Evolutionary conservation across 2,888 invertebrate genomes (phyloP).

Genomic region (Drosophila parthenogenetica): DNA sequence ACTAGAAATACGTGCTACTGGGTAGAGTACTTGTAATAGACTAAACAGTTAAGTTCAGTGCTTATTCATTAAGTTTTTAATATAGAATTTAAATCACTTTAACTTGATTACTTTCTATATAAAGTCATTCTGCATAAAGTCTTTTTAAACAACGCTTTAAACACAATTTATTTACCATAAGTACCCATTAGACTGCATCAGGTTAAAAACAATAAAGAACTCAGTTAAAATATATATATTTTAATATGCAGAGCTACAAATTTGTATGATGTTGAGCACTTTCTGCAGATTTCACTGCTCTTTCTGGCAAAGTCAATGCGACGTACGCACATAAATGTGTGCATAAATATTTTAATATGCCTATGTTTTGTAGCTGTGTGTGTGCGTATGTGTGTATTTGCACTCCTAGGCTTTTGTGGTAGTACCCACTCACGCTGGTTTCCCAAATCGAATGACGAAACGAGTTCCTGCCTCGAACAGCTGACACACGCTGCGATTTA

Average conservation of each 20-base stretch:
- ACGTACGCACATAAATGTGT: slow-evolving; percentile 21
- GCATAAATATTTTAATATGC: slow-evolving; percentile 52
- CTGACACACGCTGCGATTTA: slow-evolving; percentile 59
- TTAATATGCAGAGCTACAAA: slow-evolving; percentile 12
- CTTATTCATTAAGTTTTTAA: too few species aligned
- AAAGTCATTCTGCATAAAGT: background rate
- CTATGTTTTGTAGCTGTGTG: slow-evolving; percentile 10
- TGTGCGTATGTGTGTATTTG: background rate
- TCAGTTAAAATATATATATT: background rate
- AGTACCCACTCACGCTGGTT: background rate
- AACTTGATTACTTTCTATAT: background rate
- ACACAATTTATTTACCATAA: background rate
- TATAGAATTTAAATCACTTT: background rate
- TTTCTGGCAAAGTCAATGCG: slow-evolving; percentile 18
- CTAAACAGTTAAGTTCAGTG: too few species aligned
- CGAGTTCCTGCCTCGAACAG: slow-evolving; percentile 35
- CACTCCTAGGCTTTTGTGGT: slow-evolving; percentile 15
- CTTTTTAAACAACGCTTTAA: background rate
- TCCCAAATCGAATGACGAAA: slow-evolving; percentile 36
- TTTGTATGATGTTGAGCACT: slow-evolving; percentile 7
- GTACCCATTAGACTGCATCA: too few species aligned
- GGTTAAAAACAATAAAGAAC: background rate
- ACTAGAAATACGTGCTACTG: too few species aligned
- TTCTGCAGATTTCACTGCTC: background rate
- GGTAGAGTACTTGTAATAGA: too few species aligned